Percentiles rank a stretch among this genome's conserved stretches.
Evolutionary conservation across 2,888 invertebrate species (phyloP).

Genomic region (Phengaris alcon): DNA sequence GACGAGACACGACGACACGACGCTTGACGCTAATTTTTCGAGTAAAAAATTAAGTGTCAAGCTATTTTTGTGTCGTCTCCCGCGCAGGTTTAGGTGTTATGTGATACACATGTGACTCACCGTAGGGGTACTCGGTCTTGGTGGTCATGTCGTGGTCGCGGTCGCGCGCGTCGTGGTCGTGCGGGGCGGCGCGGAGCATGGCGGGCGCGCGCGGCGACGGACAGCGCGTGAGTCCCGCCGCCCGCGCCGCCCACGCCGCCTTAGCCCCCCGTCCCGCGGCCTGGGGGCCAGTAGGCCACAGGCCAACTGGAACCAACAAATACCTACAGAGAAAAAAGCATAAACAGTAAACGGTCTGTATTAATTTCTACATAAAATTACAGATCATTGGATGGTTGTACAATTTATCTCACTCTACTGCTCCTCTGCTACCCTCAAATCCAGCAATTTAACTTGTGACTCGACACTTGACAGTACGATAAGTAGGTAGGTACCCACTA

Average conservation of each 20-base stretch:
- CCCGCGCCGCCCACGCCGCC: constrained; percentile 36
- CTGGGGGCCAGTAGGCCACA: constrained; percentile 26
- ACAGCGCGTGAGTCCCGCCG: constrained; percentile 51
- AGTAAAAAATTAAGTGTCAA: background rate
- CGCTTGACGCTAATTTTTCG: background rate
- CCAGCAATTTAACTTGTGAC: no score
- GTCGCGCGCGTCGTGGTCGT: constrained; percentile 34
- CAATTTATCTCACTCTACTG: no score
- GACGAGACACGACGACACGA: background rate
- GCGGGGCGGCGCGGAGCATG: constrained; percentile 39
- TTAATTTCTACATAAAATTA: background rate
- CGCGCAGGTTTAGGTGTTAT: background rate
- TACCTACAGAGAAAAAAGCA: background rate
- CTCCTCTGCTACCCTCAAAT: no score
- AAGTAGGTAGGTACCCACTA: no score
- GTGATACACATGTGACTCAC: constrained; percentile 49
- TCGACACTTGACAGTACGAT: no score
- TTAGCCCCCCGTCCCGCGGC: constrained; percentile 35
- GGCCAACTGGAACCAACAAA: background rate
- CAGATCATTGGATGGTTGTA: background rate
- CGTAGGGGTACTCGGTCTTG: constrained; percentile 64
- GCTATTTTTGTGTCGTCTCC: background rate
- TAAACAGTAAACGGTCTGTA: background rate
- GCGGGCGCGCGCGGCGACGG: constrained; percentile 55
- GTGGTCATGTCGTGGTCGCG: constrained; percentile 42